Evolutionary conservation across 2,888 invertebrate genomes (phyloP), one percentile per base, ranked within the genome.

Genomic region (Lydus trimaculatus): DNA sequence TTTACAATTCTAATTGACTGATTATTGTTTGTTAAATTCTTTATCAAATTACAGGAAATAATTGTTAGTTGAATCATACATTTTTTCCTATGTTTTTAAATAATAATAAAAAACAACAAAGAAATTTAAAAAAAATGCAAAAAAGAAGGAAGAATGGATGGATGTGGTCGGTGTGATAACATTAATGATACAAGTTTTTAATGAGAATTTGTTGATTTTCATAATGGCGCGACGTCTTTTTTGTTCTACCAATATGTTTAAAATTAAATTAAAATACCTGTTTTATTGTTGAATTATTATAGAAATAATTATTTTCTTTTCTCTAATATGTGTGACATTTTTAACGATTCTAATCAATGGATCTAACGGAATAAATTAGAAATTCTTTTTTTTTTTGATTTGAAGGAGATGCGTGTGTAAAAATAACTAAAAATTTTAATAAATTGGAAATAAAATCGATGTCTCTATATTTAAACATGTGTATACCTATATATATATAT

Each of bases 131-230:
- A n/a, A 11, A 48, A 48, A 20, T 20, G 4, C 13, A 1, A 20
- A 20, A 48, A 20, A 43, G n/a, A 20, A 9, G 3, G 1, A 20
- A 68, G 68, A 65, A 68, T 4, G 28, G 65, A 65, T 58, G 69
- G 65, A 65, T 69, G 63, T 64, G 68, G 61, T 58, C 7, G 52
- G n/a, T 31, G 56, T 56, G 60, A 62, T 65, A 62, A 63, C 52
- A 63, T 39, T 62, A 58, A 52, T 36, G 31, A 63, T 59, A 63
- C 61, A 63, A 60, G 61, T 65, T 28, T 58, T 65, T 62, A 58
- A 52, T 20, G 23, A 15, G 39, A 64, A 64, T 33, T 58, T 58
- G 58, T 43, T 33, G 48, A 67, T 48, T 63, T 67, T 60, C 59
- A 64, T 58, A 48, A 31, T 36, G 64, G 52, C 36, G 33, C 48